These are phyloP conservation scores for Sclerurus mexicanus DNA, from an alignment of 2,113 vertebrate genomes.

Conservation along the genomic window DNA sequence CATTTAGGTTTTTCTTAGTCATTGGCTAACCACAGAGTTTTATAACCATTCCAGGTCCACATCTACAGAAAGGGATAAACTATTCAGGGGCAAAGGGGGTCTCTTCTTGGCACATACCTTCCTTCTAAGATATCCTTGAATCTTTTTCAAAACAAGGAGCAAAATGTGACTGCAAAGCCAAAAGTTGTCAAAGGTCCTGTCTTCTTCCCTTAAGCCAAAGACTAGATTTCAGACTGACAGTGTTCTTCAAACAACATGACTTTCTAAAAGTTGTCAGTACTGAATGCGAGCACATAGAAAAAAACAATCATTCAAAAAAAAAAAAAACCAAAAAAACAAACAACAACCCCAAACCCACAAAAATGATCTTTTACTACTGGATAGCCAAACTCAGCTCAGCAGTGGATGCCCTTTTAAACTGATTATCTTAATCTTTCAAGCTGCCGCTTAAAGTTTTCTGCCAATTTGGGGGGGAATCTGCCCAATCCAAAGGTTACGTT, in stretches of 20 bases:
- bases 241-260: fast-evolving
- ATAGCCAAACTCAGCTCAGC: not conserved
- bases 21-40: not conserved
- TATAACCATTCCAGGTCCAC: not conserved
- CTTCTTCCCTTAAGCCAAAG: not conserved
- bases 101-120: not conserved
- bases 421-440: not conserved
- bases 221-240: not conserved
- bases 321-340: not conserved
- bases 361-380: not conserved
- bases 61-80: not conserved
- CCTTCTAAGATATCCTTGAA: not conserved
- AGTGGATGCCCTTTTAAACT: not conserved
- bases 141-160: not conserved
- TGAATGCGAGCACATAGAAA: not conserved
- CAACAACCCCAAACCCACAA: not conserved
- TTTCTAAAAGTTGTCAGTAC: not conserved
- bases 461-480: not conserved
- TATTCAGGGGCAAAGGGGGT: not conserved
- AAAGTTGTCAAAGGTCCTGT: not conserved
- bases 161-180: not conserved
- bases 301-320: not conserved
- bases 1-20: conserved; percentile 9
- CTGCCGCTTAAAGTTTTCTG: not conserved
- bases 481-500: conserved; percentile 49